Base-by-base conservation (phyloP, 2,888 invertebrate genomes). In the Temnothorax rugatulus region DNA sequence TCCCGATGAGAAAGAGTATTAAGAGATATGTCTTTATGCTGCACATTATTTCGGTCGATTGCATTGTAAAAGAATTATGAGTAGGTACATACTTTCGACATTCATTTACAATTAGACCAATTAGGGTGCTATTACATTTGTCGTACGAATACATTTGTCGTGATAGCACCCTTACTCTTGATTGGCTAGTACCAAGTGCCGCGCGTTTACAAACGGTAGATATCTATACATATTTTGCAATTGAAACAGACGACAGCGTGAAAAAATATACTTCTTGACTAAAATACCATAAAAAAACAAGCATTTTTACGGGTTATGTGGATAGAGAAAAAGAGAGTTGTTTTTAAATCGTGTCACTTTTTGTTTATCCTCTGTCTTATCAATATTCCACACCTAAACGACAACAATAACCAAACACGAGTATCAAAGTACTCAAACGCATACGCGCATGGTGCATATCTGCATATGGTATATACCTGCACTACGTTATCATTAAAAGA, bases 321-420 rank as follows among this genome's bases (percentile, higher is more conserved):
- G 1, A 50, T 11, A 3, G 5, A 18, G 8, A n/a, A 29, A 34
- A 34, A 34, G n/a, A n/a, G 52, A n/a, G 8, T n/a, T 34, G 9
- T 34, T 69, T 69, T n/a, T 1, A 52, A n/a, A 71, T 7, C 52
- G n/a, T 38, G n/a, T 69, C 69, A 52, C 21, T 54, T 73, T 41
- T 57, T 15, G 54, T 54, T 57, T 73, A 41, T 15, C 25, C 1
- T 57, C 41, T 41, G 21, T 57, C 38, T 73, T 54, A 38, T 73
- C 38, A 57, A 73, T 57, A 73, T 73, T 73, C 21, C 21, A 50
- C 4, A 15, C n/a, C 34, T 34, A 54, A 21, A 73, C 38, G 34
- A 41, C 15, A 71, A 38, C 38, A 52, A 15, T 52, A 52, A 71
- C 8, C 8, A n/a, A 21, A 50, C 21, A 38, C 1, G 34, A 54